Evolutionary conservation across 2,888 invertebrate species (phyloP), one percentile per base, ranked within the genome.

Genomic region (Zootermopsis nevadensis): DNA sequence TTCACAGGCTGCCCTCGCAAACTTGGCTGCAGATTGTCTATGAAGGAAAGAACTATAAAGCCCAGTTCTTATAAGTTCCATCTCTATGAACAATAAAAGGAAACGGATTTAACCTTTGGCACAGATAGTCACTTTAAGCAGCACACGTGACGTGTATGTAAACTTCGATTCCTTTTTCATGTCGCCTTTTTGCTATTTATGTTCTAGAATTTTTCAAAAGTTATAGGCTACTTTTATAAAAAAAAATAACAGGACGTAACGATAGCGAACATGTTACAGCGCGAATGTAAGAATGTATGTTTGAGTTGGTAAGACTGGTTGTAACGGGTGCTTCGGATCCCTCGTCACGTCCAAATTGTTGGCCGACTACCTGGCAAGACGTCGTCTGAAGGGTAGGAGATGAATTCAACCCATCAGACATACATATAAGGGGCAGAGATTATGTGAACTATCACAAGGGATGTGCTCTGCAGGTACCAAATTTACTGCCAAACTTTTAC

Each of bases 161-260:
- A 30, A 27, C 2, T 67, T 67, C 10, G 3, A 27, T 67, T n/a
- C 15, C 27, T n/a, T 67, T 67, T 27, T 30, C 33, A 69, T 12
- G 33, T 33, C 22, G 69, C 19, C 15, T 33, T 33, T 15, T 31
- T 69, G 1, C 30, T 69, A 15, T 10, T 33, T 31, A 33, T 69
- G 33, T 69, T 74, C 35, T 74, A n/a, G 38, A 74, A 74, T 38
- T 74, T 33, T 38, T 35, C 42, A 74, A 38, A 74, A 74, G n/a
- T 30, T 3, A 8, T n/a, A 72, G 15, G 33, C 19, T 30, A 67
- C 31, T 27, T 8, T 67, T 67, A 31, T 67, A 12, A 24, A 1
- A 67, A 66, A 27, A 67, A 27, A 19, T 67, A 8, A 8, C 6
- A 69, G 69, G 22, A 69, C 69, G 33, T 31, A 22, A 69, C 33